Evolutionary conservation across 35 echinoderm and acorn worm genomes (phyloP), one percentile per base, ranked within the genome.

Genomic region (Heliocidaris erythrogramma): DNA sequence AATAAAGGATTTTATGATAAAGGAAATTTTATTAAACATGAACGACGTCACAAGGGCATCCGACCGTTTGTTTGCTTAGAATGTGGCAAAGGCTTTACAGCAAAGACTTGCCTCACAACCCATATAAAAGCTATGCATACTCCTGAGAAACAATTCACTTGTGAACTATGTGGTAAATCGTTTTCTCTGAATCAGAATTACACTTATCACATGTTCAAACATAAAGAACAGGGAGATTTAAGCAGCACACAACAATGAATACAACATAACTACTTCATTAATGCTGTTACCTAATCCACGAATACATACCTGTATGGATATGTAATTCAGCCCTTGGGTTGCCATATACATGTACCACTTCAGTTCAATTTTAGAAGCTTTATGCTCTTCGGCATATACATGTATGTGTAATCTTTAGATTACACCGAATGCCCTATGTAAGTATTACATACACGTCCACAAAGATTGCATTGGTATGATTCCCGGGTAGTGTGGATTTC

Each of bases 41-140:
- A 95, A 49, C 71, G 94, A 49, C 94, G 87, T 30, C 87, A 89
- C 87, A 32, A 48, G 14, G 87, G 87, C 29, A n/a, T 89, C 29
- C 31, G 94, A 14, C 97, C 97, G 0, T 97, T 96, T 94, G 93
- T 96, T 48, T 97, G 97, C 49, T 93, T 93, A 47, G 71, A 96
- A 47, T 97, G 95, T 49, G 90, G 93, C 32, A 97, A 97, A 93
- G 95, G 95, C 0, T 97, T 97, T 71, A 97, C 95, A 53, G 95
- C 94, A 85, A 97, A 97, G 95, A 93, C 92, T 60, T 94, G 87
- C 27, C 86, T 97, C 94, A 59, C 94, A 88, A 94, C 94, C 86
- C 91, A 92, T 48, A 97, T 88, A 30, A 95, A 96, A 31, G 94
- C 97, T 12, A 94, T 89, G 87, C 87, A 89, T 89, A 48, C 31